Base-by-base conservation (phyloP, 92 coral and sea anemone species). In the Phenganax marumi region DNA sequence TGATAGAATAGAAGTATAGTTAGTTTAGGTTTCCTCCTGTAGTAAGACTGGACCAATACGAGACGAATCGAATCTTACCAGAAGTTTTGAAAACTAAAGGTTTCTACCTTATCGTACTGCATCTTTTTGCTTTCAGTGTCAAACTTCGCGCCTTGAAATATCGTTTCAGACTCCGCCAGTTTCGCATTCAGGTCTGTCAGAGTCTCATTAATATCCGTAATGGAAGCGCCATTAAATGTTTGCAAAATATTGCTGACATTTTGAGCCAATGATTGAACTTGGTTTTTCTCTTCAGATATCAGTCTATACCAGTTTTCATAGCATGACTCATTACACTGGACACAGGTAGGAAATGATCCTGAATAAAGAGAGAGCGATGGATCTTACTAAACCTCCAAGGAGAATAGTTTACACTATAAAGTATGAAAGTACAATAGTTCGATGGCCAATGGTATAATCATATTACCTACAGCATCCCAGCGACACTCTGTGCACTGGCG, bases 401-500 rank as follows among this genome's bases (percentile, higher is more conserved):
- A n/a, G n/a, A n/a, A n/a, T n/a, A n/a, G n/a, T n/a, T n/a, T n/a
- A n/a, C n/a, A n/a, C n/a, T n/a, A n/a, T n/a, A n/a, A n/a, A n/a
- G n/a, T n/a, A n/a, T n/a, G 8, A 18, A 63, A 18, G 17, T 19
- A 13, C 63, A 19, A 56, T 56, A 19, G 17, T 19, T 1, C 2
- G 63, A 56, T 8, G 16, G 2, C 63, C 8, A 56, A 33, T 33
- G 43, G 43, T 33, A 33, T 33, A 0, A 12, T 50, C 13, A 46
- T 58, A 97, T 87, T 63, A 95, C 98, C 96, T 23, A 91, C 91
- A 52, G 97, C 90, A 23, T 88, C 91, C 66, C 56, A 65, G 9
- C 87, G 93, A 54, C 98, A 92, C 10, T 82, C 75, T 49, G 93
- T 90, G 25, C 98, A 95, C 68, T 88, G 93, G 8, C 98, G 76